Conservation (phyloP, 2,113 vertebrate genomes). For the Muntiacus reevesi region DNA sequence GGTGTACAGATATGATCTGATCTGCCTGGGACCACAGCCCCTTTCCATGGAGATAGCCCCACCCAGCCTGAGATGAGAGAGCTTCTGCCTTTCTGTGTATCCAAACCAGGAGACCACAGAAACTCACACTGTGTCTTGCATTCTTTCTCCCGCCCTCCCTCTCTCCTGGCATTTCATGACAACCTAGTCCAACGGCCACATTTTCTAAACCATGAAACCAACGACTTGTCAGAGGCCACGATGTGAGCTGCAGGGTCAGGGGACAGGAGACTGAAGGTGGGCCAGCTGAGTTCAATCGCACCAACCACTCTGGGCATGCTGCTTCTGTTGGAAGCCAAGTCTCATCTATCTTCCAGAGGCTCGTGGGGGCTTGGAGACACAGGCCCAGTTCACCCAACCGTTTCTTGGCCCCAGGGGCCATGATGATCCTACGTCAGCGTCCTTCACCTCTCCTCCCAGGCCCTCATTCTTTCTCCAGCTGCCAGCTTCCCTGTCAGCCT, state of each 20-base stretch:
- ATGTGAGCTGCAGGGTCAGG: background rate
- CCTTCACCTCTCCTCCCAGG: background rate
- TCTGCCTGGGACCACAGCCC: background rate
- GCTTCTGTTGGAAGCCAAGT: background rate
- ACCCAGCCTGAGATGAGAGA: background rate
- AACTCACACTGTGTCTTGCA: background rate
- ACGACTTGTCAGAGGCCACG: background rate
- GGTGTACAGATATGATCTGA: no score
- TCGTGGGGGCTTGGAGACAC: background rate
- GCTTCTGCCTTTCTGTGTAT: background rate
- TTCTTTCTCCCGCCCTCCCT: background rate
- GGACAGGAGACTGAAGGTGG: background rate
- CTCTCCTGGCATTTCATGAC: background rate
- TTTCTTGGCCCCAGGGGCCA: background rate
- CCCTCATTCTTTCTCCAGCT: background rate
- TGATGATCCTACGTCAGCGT: background rate
- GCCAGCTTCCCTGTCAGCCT: background rate
- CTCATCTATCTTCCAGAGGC: background rate
- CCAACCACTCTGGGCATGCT: rapidly evolving
- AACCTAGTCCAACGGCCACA: background rate
- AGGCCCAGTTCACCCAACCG: rapidly evolving
- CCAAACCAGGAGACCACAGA: background rate
- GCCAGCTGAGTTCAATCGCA: background rate
- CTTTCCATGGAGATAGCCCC: background rate
- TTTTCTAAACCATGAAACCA: background rate